Base-by-base conservation (phyloP, 2,888 invertebrate genomes). In the Spisula solida region DNA sequence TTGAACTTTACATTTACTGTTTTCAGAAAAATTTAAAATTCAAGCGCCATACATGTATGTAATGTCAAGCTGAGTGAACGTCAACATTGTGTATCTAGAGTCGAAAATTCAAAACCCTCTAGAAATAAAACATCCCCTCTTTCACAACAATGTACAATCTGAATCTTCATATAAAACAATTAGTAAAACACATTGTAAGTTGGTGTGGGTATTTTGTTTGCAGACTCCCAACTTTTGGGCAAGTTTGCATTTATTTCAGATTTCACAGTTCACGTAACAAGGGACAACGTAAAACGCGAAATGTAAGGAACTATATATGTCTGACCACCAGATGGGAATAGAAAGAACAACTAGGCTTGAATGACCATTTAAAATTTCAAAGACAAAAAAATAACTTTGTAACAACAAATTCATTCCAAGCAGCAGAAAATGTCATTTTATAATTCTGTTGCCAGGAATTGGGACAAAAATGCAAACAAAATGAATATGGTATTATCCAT, bases 21-120 rank as follows among this genome's bases (percentile, higher is more conserved):
- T n/a, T n/a, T n/a, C n/a, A n/a, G n/a, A n/a, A n/a, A n/a, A n/a
- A n/a, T n/a, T n/a, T n/a, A n/a, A n/a, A n/a, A n/a, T n/a, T 41
- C 4, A 41, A 41, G 41, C 41, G 41, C 51, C 1, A 51, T 51
- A n/a, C n/a, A n/a, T n/a, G n/a, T n/a, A n/a, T 51, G 51, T 51
- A 25, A 12, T 66, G 12, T 6, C 20, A 66, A 66, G 25, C 60
- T 25, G 12, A n/a, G 25, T 66, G 25, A 66, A 66, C 25, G n/a
- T 4, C 8, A 66, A 66, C 12, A 66, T 66, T 12, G 34, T 34
- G 29, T 0, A 12, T 75, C 75, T 75, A 75, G 75, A 75, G 75
- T 34, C 34, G 75, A 75, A 70, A 70, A 29, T 34, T 25, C 75
- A 31, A 75, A 75, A 75, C 25, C 16, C 75, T 75, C 75, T 75